Percentiles rank a stretch among this genome's conserved stretches.
Conservation (phyloP, 2,888 invertebrate genomes). For the Unio delphinus region DNA sequence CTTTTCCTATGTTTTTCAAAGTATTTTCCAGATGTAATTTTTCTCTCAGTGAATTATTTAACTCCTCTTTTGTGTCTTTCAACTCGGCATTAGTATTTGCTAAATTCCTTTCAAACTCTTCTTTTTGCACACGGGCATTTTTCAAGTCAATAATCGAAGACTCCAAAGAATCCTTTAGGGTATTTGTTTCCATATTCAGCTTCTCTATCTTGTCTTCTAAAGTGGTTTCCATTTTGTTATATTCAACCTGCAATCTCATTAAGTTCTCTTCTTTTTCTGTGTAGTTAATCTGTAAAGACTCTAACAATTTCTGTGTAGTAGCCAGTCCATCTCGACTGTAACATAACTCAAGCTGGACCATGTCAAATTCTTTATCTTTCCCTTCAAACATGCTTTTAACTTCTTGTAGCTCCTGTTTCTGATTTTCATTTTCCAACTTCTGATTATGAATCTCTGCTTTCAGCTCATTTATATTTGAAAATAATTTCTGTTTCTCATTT, state of each 20-base stretch:
- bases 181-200: too few species aligned
- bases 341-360: conserved; percentile 18
- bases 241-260: conserved; percentile 9
- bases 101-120: neutral
- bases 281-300: conserved; percentile 6
- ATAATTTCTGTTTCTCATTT: conserved; percentile 20
- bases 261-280: conserved; percentile 10
- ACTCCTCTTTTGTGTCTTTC: conserved; percentile 1
- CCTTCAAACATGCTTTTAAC: conserved; percentile 17
- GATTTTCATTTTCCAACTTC: conserved; percentile 28
- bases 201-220: too few species aligned
- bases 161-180: too few species aligned
- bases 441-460: conserved; percentile 9
- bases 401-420: conserved; percentile 35
- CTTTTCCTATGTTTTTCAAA: too few species aligned
- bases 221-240: too few species aligned
- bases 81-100: conserved; percentile 16
- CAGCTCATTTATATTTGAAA: conserved; percentile 13
- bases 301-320: conserved; percentile 11
- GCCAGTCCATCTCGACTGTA: conserved; percentile 17
- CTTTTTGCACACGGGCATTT: too few species aligned
- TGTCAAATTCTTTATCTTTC: conserved; percentile 23
- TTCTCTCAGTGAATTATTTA: too few species aligned
- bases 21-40: too few species aligned
- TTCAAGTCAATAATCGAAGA: too few species aligned